phyloP scores from a whole-genome alignment of 2,113 vertebrate genomes.

The Engraulis encrasicolus region DNA sequence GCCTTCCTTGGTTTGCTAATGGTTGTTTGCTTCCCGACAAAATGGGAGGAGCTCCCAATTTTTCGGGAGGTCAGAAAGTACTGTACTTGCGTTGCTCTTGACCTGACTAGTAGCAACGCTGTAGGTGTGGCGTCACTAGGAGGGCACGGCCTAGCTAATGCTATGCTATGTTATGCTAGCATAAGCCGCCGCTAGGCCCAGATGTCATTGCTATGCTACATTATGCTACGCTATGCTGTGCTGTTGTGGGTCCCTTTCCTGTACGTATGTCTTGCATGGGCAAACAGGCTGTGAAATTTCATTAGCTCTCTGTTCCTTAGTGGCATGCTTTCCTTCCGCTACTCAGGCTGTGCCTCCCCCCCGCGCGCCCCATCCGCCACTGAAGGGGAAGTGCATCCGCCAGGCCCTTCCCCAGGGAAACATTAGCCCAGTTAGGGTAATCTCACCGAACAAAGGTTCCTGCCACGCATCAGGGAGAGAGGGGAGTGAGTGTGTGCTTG shows the following conservation, averaged over 20 bases:
- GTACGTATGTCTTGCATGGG: constrained; percentile 64
- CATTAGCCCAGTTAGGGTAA: constrained; percentile 81
- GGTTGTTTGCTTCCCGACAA: too few relatives aligned
- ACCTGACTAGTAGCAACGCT: too few relatives aligned
- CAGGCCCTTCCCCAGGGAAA: constrained; percentile 81
- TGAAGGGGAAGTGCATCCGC: constrained; percentile 81
- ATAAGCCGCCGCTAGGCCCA: too few relatives aligned
- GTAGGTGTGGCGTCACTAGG: too few relatives aligned
- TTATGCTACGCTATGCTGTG: constrained; percentile 43
- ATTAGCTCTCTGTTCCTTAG: constrained; percentile 77
- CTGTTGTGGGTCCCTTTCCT: constrained; percentile 53
- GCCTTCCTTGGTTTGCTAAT: too few relatives aligned
- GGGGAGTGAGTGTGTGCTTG: constrained; percentile 34
- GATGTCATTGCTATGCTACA: background rate
- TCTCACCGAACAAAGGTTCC: constrained; percentile 80
- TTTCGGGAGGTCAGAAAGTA: too few relatives aligned
- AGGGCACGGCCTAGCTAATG: too few relatives aligned
- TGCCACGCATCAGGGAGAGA: constrained; percentile 70
- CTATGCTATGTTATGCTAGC: background rate
- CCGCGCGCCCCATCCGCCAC: too few relatives aligned
- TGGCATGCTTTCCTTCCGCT: constrained; percentile 63
- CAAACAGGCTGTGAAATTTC: constrained; percentile 84
- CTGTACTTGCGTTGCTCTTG: too few relatives aligned
- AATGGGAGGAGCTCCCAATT: too few relatives aligned
- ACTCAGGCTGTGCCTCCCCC: constrained; percentile 73